Evolutionary conservation across 1,140 invertebrate genomes (phyloP).

Genomic region (Magallana angulata): DNA sequence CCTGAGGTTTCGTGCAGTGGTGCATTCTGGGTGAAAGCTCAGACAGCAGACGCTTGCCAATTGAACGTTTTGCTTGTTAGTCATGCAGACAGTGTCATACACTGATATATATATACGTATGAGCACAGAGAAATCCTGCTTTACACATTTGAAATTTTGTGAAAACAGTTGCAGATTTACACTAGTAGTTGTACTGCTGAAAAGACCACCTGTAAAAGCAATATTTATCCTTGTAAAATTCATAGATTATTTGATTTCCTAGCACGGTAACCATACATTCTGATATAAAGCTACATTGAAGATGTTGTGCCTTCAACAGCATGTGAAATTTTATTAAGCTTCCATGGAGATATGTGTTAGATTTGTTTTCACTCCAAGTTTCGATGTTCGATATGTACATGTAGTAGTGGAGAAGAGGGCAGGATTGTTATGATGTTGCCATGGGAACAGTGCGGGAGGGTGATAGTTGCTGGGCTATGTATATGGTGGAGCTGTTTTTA

Average conservation of each 20-base stretch:
- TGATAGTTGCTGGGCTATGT: neutral
- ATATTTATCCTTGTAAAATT: neutral
- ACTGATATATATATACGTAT: neutral
- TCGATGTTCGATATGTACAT: conserved; percentile 2
- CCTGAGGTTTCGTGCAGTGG: conserved; percentile 14
- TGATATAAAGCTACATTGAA: neutral
- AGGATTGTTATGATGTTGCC: neutral
- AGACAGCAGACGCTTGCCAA: conserved; percentile 23
- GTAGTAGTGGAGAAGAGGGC: conserved; percentile 16
- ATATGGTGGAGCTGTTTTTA: neutral
- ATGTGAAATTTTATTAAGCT: conserved; percentile 6
- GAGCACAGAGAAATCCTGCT: conserved; percentile 2
- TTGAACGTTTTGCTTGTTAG: conserved; percentile 7
- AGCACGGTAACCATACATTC: neutral
- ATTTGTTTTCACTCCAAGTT: conserved; percentile 7
- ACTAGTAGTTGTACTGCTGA: neutral
- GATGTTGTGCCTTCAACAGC: conserved; percentile 32
- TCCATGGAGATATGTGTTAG: neutral
- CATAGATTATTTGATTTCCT: neutral
- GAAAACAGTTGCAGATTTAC: neutral
- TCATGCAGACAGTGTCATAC: conserved; percentile 17
- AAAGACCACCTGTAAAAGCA: conserved; percentile 18
- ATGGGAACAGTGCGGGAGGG: neutral
- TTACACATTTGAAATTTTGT: conserved; percentile 14
- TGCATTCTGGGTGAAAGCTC: neutral